Percentiles rank a stretch among this genome's conserved stretches.
Evolutionary conservation across 2,888 invertebrate species (phyloP).

Genomic region (Acronicta psi): DNA sequence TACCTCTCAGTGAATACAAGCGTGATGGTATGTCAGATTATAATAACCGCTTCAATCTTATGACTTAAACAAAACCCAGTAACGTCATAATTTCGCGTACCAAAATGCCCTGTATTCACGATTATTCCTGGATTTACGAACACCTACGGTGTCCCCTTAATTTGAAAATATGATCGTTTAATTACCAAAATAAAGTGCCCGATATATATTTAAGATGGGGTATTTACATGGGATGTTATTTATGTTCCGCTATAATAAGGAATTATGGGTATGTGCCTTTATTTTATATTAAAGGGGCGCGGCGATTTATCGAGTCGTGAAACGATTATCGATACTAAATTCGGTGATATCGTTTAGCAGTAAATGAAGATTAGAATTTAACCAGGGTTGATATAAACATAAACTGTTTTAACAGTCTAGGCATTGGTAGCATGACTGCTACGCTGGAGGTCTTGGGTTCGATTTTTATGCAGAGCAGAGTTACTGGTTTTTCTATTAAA

Average conservation of each 20-base stretch:
- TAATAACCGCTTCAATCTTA: conserved; percentile 24
- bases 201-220: conserved; percentile 59
- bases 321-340: conserved; percentile 46
- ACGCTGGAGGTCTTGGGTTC: no score
- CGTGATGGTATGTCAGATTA: neutral
- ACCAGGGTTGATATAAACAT: conserved; percentile 12
- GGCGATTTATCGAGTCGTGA: conserved; percentile 48
- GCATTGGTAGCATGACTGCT: no score
- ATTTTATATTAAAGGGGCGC: conserved; percentile 47
- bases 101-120: conserved; percentile 74
- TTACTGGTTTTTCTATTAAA: no score
- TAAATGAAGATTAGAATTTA: conserved; percentile 13
- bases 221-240: conserved; percentile 63
- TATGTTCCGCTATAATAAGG: conserved; percentile 64
- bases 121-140: conserved; percentile 80
- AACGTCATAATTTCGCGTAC: conserved; percentile 75
- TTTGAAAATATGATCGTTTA: conserved; percentile 85
- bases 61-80: conserved; percentile 42
- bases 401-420: no score
- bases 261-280: conserved; percentile 56
- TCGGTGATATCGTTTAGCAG: conserved; percentile 22
- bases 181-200: conserved; percentile 69
- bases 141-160: conserved; percentile 75
- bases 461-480: no score
- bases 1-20: no score